Evolutionary conservation across 1,140 invertebrate species (phyloP), one percentile per base, ranked within the genome.

Genomic region (Drosophila chauvacae): DNA sequence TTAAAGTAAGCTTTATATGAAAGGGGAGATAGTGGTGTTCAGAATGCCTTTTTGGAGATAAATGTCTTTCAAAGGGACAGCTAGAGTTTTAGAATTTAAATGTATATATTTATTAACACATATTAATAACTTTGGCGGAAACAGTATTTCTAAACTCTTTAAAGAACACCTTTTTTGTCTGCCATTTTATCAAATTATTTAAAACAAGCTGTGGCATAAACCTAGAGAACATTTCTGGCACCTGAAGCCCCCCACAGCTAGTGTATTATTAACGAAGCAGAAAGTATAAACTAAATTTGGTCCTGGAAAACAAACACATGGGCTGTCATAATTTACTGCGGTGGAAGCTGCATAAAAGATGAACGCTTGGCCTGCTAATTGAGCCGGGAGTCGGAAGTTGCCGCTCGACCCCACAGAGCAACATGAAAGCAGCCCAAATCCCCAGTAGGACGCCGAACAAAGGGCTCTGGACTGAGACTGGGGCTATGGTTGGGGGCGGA

Each of bases 341-440:
- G 56, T 55, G 48, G 58, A 77, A 58, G 76, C 76, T 77, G 74
- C 70, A 65, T 77, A 65, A 78, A 75, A 63, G 50, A 81, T 74
- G 73, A 78, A 77, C 62, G 33, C 66, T 57, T 60, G 33, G 70
- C 16, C 51, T 42, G 48, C 77, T 88, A 88, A 88, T 90, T 84
- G 77, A 56, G 69, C 47, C 64, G 47, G 47, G 23, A 41, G 64
- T 78, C 66, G 78, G 55, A 70, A 41, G 63, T 51, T 73, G 65
- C 42, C 47, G 56, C 53, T 56, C 51, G 53, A 64, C 61, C 51
- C 45, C 39, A 44, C 51, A 58, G 72, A 81, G 74, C 62, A 81
- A 81, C 65, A 81, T 86, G 82, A 79, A 86, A 82, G 65, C 83
- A 39, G 9, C 53, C 53, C 35, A 59, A 82, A 48, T 62, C 39